Conservation (phyloP, 2,113 vertebrate genomes). For the Vulpes lagopus region DNA sequence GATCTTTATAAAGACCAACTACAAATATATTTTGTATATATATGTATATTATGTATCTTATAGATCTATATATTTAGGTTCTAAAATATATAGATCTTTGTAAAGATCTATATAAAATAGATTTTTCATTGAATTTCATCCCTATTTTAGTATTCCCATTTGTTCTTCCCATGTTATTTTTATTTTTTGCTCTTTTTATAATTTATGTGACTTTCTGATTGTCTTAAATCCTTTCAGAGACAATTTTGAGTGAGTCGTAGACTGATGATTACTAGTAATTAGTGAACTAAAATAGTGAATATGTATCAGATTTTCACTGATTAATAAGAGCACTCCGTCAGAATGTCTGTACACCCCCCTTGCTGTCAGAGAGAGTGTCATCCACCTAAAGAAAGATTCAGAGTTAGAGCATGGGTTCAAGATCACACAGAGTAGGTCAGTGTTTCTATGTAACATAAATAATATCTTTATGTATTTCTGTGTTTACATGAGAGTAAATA, state of each 20-base stretch:
- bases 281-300: not conserved
- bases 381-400: no score
- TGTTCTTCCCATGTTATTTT: not conserved
- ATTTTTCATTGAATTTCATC: not conserved
- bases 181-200: not conserved
- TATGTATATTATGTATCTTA: no score
- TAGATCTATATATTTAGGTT: not conserved
- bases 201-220: not conserved
- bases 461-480: not conserved
- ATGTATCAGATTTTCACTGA: not conserved
- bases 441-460: not conserved
- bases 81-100: not conserved
- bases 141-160: not conserved
- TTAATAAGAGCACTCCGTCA: rapidly evolving
- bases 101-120: not conserved
- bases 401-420: rapidly evolving
- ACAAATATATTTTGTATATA: no score
- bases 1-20: not conserved
- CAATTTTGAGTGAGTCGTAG: not conserved
- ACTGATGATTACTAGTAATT: no score
- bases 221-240: not conserved
- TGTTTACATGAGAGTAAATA: not conserved
- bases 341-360: not conserved
- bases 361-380: rapidly evolving
- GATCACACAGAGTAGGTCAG: no score